Conservation (phyloP, 2,888 invertebrate species). For the Brenthis ino region DNA sequence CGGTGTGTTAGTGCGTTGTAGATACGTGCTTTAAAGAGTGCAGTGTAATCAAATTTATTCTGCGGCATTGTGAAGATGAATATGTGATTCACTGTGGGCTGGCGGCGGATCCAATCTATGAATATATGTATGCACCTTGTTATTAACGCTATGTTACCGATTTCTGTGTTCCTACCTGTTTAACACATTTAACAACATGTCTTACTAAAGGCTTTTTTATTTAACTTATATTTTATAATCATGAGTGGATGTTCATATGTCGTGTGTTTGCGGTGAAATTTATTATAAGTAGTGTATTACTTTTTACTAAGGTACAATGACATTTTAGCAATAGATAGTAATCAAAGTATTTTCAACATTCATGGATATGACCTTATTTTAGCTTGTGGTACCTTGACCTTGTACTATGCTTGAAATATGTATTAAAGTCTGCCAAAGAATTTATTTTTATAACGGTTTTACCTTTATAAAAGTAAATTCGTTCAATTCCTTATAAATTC, state of each 20-base stretch:
- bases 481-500: too few relatives aligned
- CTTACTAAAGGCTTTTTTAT: slow-evolving; percentile 32
- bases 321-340: too few relatives aligned
- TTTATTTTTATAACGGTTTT: too few relatives aligned
- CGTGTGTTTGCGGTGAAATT: neutral
- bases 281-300: neutral
- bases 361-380: too few relatives aligned
- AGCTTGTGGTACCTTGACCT: too few relatives aligned
- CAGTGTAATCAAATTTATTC: slow-evolving; percentile 53
- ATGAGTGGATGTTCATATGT: neutral
- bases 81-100: slow-evolving; percentile 58
- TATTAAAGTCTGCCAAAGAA: too few relatives aligned
- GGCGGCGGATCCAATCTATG: slow-evolving; percentile 71
- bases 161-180: slow-evolving; percentile 38
- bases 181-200: slow-evolving; percentile 40
- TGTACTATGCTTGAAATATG: too few relatives aligned
- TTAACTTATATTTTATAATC: slow-evolving; percentile 1
- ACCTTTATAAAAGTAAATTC: too few relatives aligned
- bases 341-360: too few relatives aligned
- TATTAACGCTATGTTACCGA: slow-evolving; percentile 40
- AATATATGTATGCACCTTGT: slow-evolving; percentile 64
- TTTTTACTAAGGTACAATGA: too few relatives aligned
- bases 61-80: slow-evolving; percentile 28
- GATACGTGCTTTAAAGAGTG: slow-evolving; percentile 57
- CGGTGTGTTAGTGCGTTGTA: slow-evolving; percentile 64